A percentile compares a stretch with the other conserved stretches of the same genome.
These are phyloP conservation scores for Aurelia aurita DNA, from an alignment of 30 jellyfish, hydroid and myxozoan genomes.

Conservation along the genomic window DNA sequence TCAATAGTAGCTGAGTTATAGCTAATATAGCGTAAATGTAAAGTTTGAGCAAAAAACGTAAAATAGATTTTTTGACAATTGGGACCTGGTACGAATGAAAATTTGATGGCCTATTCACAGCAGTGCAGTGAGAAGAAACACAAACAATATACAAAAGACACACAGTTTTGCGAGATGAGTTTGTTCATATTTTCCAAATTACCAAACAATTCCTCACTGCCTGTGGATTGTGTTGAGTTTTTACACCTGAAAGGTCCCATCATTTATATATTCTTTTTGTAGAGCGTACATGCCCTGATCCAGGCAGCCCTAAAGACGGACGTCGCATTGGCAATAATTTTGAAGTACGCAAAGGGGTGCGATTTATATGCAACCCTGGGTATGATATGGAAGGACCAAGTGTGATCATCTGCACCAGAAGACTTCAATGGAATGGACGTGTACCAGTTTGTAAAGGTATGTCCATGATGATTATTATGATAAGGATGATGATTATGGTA, in stretches of 20 bases:
- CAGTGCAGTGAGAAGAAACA: too few relatives aligned
- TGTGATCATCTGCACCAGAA: neutral
- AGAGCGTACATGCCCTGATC: constrained; percentile 25
- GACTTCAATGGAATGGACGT: constrained; percentile 19
- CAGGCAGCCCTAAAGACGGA: constrained; percentile 30
- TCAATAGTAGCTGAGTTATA: too few relatives aligned
- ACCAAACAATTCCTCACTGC: too few relatives aligned
- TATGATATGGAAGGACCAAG: neutral
- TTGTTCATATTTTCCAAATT: too few relatives aligned
- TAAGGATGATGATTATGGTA: too few relatives aligned
- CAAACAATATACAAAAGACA: too few relatives aligned
- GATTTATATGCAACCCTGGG: constrained; percentile 41
- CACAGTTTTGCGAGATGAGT: too few relatives aligned
- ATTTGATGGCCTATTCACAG: too few relatives aligned
- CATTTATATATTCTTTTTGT: neutral
- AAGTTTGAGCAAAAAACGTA: too few relatives aligned
- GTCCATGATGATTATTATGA: neutral
- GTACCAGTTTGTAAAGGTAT: constrained; percentile 37
- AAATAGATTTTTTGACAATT: too few relatives aligned
- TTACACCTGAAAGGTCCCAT: neutral
- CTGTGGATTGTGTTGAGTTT: neutral
- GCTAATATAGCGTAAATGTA: too few relatives aligned
- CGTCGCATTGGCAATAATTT: constrained; percentile 6
- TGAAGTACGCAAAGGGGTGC: constrained; percentile 10
- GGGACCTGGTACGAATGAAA: too few relatives aligned